These are phyloP conservation scores for Cepaea nemoralis DNA, from an alignment of 1,140 invertebrate genomes.

Conservation along the genomic window DNA sequence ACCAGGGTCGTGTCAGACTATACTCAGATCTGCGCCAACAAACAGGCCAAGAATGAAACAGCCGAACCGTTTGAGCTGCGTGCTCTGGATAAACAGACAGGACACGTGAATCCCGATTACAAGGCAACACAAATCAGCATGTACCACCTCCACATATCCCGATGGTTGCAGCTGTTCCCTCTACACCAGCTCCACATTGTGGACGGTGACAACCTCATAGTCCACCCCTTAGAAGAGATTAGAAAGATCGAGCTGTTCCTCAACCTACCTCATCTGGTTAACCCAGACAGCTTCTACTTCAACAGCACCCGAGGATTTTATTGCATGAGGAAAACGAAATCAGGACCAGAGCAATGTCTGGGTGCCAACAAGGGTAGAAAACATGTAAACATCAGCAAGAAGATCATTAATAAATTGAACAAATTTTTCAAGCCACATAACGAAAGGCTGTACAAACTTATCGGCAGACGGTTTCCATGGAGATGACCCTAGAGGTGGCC, in stretches of 20 bases:
- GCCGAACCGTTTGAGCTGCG: conserved; percentile 63
- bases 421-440: conserved; percentile 93
- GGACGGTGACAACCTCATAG: conserved; percentile 66
- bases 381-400: conserved; percentile 85
- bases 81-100: conserved; percentile 59
- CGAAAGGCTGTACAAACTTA: conserved; percentile 64
- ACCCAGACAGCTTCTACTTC: conserved; percentile 67
- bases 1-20: conserved; percentile 94
- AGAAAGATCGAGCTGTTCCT: conserved; percentile 66
- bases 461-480: conserved; percentile 66
- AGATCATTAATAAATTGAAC: conserved; percentile 81
- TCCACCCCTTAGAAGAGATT: conserved; percentile 66
- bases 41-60: conserved; percentile 61
- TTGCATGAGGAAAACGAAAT: conserved; percentile 68
- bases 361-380: conserved; percentile 93
- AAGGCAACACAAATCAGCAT: conserved; percentile 67
- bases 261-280: conserved; percentile 59
- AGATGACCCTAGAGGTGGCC: conserved; percentile 41
- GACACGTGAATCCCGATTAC: conserved; percentile 61
- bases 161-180: conserved; percentile 67
- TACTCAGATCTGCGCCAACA: conserved; percentile 77
- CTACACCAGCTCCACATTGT: conserved; percentile 68
- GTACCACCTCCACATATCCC: conserved; percentile 67
- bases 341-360: conserved; percentile 76
- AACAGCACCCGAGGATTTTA: conserved; percentile 73